Evolutionary conservation across 1,140 invertebrate genomes (phyloP).

Genomic region (Penaeus vannamei): DNA sequence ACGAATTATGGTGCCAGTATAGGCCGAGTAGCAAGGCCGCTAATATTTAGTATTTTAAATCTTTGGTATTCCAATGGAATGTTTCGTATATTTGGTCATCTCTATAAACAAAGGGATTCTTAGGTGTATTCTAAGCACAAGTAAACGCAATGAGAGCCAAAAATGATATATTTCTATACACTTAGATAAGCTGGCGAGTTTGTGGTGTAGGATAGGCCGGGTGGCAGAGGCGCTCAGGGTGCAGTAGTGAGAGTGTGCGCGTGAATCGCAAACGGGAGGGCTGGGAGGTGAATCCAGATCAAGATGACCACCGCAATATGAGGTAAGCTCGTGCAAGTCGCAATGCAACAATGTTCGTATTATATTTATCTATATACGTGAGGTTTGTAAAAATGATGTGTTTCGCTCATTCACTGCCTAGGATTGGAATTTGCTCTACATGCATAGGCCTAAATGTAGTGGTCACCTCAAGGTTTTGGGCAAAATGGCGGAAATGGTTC

Average conservation of each 20-base stretch:
- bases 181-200: not conserved
- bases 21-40: not conserved
- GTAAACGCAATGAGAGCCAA: no score
- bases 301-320: slow-evolving; percentile 46
- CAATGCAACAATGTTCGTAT: no score
- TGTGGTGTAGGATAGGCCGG: not conserved
- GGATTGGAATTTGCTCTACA: not conserved
- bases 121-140: no score
- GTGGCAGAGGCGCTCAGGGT: not conserved
- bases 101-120: no score
- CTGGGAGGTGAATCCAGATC: slow-evolving; percentile 26
- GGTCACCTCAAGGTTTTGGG: slow-evolving; percentile 21
- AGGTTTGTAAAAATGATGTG: not conserved
- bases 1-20: not conserved
- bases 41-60: slow-evolving; percentile 17
- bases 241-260: slow-evolving; percentile 37
- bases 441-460: slow-evolving; percentile 41
- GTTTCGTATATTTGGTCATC: no score
- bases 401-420: not conserved
- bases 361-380: not conserved
- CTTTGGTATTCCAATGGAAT: not conserved
- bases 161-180: no score
- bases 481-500: slow-evolving; percentile 49
- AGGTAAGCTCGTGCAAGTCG: slow-evolving; percentile 32
- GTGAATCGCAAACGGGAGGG: not conserved